phyloP scores from a whole-genome alignment of 1,140 invertebrate genomes.

The Conus betulinus region DNA sequence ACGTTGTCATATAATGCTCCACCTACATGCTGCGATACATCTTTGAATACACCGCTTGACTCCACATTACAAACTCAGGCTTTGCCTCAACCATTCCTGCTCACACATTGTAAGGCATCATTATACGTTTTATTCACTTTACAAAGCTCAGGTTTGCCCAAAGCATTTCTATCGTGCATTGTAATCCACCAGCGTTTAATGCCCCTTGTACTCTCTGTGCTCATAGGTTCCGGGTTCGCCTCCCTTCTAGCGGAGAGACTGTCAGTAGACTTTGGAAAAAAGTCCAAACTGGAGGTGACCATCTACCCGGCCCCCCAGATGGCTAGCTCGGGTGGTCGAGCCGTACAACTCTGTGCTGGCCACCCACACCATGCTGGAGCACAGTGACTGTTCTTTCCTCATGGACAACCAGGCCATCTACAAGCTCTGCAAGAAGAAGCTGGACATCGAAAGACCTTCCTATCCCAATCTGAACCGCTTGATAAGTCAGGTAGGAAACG shows the following conservation, averaged over 20 bases:
- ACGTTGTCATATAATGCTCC: too few species aligned
- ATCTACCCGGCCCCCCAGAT: conserved; percentile 79
- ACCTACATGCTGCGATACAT: too few species aligned
- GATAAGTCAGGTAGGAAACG: conserved; percentile 52
- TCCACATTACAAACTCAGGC: too few species aligned
- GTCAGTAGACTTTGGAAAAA: conserved; percentile 89
- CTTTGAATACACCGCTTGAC: too few species aligned
- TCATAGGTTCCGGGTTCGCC: conserved; percentile 57
- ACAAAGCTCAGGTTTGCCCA: too few species aligned
- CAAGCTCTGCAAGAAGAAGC: conserved; percentile 77
- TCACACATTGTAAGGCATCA: too few species aligned
- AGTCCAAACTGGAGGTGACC: conserved; percentile 79
- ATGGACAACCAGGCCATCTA: conserved; percentile 71
- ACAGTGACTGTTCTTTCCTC: conserved; percentile 71
- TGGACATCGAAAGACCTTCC: conserved; percentile 85
- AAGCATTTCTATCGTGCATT: too few species aligned
- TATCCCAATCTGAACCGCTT: conserved; percentile 71
- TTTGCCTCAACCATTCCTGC: too few species aligned
- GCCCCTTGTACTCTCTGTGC: background rate
- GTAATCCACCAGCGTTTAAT: too few species aligned
- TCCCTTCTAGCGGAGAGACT: conserved; percentile 63
- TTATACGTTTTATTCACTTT: too few species aligned
- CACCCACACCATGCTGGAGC: conserved; percentile 63
- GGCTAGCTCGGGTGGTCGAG: conserved; percentile 63
- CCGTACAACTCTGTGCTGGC: conserved; percentile 68